These are phyloP conservation scores for Leptopilina myrica DNA, from an alignment of 2,888 invertebrate genomes.

Conservation along the genomic window DNA sequence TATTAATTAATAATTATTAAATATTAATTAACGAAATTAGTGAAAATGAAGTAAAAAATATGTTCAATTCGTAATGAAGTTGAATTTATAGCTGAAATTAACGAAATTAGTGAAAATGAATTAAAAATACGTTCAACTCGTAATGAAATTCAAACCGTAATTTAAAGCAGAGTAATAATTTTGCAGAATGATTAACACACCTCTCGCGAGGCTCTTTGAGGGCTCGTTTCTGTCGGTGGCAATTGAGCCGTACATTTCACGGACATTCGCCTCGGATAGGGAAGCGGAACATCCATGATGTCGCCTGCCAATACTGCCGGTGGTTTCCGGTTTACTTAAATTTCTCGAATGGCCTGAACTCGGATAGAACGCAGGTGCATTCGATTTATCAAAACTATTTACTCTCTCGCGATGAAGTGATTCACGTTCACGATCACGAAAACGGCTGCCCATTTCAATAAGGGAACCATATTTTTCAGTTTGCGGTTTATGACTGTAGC, in stretches of 20 bases:
- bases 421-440: slow-evolving; percentile 68
- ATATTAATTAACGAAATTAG: no score
- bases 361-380: slow-evolving; percentile 68
- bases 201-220: slow-evolving; percentile 74
- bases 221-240: slow-evolving; percentile 68
- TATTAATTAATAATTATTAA: no score
- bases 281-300: slow-evolving; percentile 71
- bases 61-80: no score
- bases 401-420: slow-evolving; percentile 71
- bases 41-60: no score
- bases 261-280: slow-evolving; percentile 71
- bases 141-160: no score
- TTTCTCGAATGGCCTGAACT: slow-evolving; percentile 67
- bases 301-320: slow-evolving; percentile 66
- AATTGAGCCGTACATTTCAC: slow-evolving; percentile 66
- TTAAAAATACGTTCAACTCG: no score
- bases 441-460: slow-evolving; percentile 67
- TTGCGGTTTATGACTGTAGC: slow-evolving; percentile 68
- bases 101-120: no score
- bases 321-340: slow-evolving; percentile 66
- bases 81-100: no score
- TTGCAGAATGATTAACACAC: slow-evolving; percentile 45
- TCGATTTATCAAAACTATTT: slow-evolving; percentile 74
- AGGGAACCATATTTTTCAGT: slow-evolving; percentile 72
- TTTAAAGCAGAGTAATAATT: no score